Evolutionary conservation across 92 coral and sea anemone species (phyloP).

Genomic region (Porites rus): DNA sequence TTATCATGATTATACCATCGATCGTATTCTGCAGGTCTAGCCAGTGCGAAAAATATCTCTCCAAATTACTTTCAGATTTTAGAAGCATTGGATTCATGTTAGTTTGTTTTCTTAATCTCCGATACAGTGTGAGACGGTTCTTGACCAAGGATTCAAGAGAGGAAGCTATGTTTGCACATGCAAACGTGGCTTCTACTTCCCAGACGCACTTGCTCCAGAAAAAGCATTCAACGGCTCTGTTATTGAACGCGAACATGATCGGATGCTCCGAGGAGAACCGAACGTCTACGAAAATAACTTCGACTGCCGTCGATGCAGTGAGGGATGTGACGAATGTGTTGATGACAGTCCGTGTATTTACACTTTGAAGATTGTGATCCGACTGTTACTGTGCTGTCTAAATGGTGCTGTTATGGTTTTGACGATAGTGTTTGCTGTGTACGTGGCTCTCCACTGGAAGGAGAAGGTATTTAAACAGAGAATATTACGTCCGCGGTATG

Average conservation of each 20-base stretch:
- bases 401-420: constrained; percentile 64
- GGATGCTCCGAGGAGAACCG: constrained; percentile 49
- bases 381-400: constrained; percentile 51
- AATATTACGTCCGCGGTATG: neutral
- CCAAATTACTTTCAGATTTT: no score
- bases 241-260: constrained; percentile 71
- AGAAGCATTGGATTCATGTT: no score
- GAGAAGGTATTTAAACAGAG: constrained; percentile 47
- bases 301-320: constrained; percentile 86
- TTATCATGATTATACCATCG: no score
- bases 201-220: constrained; percentile 46
- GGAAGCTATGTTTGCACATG: constrained; percentile 92
- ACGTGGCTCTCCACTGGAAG: constrained; percentile 62
- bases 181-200: constrained; percentile 82
- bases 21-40: no score
- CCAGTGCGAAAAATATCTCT: no score
- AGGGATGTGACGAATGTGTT: constrained; percentile 85
- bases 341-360: constrained; percentile 87
- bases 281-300: constrained; percentile 52
- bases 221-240: constrained; percentile 79
- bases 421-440: constrained; percentile 71
- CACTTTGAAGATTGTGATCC: constrained; percentile 38
- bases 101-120: neutral
- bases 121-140: constrained; percentile 75
- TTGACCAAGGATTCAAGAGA: constrained; percentile 74